Percentiles rank a stretch among this genome's conserved stretches.
Evolutionary conservation across 1,140 invertebrate species (phyloP).

Genomic region (Callitettix versicolor): DNA sequence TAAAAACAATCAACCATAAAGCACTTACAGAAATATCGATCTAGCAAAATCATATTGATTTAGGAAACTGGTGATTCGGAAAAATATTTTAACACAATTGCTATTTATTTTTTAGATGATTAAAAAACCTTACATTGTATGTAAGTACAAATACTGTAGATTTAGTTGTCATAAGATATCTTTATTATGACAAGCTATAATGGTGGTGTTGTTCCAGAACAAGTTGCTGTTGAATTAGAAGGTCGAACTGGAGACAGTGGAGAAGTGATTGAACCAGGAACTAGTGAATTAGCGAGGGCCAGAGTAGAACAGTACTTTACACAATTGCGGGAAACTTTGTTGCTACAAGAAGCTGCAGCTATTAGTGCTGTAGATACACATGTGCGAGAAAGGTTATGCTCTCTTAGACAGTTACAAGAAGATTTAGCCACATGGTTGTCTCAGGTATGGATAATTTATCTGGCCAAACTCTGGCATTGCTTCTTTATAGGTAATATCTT

Average conservation of each 20-base stretch:
- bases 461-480: too few species aligned
- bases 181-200: too few species aligned
- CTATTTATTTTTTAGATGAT: too few species aligned
- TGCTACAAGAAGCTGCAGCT: slow-evolving; percentile 45
- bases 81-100: too few species aligned
- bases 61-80: too few species aligned
- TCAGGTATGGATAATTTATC: slow-evolving; percentile 32
- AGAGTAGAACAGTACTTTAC: slow-evolving; percentile 45
- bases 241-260: slow-evolving; percentile 32
- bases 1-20: too few species aligned
- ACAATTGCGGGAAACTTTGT: slow-evolving; percentile 40
- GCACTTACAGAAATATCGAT: too few species aligned
- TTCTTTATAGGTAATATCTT: too few species aligned
- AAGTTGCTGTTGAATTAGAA: slow-evolving; percentile 35
- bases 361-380: slow-evolving; percentile 46
- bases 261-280: slow-evolving; percentile 28
- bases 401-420: slow-evolving; percentile 45
- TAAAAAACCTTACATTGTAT: too few species aligned
- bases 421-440: slow-evolving; percentile 44
- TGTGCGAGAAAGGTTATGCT: slow-evolving; percentile 43
- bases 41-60: too few species aligned
- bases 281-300: slow-evolving; percentile 36
- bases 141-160: too few species aligned
- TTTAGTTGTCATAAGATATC: too few species aligned
- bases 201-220: slow-evolving; percentile 33